Evolutionary conservation across 2,797 vertebrate genomes (phyloP).

Genomic region (Aulostomus chinensis): DNA sequence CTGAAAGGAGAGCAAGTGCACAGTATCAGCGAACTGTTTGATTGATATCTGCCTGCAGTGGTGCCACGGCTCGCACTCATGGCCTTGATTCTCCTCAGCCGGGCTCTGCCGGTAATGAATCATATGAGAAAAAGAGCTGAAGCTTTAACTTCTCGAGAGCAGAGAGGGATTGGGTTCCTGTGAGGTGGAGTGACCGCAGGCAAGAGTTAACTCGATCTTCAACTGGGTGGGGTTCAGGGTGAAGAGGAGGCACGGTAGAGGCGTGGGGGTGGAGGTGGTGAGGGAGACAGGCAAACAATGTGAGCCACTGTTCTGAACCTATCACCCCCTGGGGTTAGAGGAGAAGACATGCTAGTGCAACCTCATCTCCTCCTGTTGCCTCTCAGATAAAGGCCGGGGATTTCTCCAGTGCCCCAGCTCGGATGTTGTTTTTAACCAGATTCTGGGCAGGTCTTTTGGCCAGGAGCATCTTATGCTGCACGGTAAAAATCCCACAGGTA

Average conservation of each 20-base stretch:
- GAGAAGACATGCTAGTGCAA: constrained; percentile 76
- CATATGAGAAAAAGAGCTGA: constrained; percentile 42
- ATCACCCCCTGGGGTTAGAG: constrained; percentile 70
- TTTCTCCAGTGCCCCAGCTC: constrained; percentile 63
- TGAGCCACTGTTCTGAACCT: constrained; percentile 73
- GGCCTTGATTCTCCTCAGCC: constrained; percentile 38
- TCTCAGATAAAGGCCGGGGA: constrained; percentile 76
- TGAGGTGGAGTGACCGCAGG: constrained; percentile 73
- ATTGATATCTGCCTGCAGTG: constrained; percentile 48
- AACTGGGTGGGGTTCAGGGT: constrained; percentile 67
- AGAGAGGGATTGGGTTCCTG: constrained; percentile 69
- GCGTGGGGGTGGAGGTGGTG: not conserved
- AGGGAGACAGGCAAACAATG: constrained; percentile 69
- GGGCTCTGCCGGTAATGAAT: constrained; percentile 50
- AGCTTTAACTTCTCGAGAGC: constrained; percentile 62
- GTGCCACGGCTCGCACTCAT: constrained; percentile 37
- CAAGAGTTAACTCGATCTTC: constrained; percentile 77
- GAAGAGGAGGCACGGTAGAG: constrained; percentile 55
- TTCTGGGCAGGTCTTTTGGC: constrained; percentile 58
- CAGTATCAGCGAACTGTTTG: constrained; percentile 27
- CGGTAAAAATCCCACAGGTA: constrained; percentile 75
- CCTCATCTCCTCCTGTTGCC: constrained; percentile 71
- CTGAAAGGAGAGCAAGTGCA: constrained; percentile 12
- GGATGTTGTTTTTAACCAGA: constrained; percentile 69
- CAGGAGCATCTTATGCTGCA: constrained; percentile 60